These are phyloP conservation scores for Cryptus armator DNA, from an alignment of 2,888 invertebrate genomes.

Conservation along the genomic window DNA sequence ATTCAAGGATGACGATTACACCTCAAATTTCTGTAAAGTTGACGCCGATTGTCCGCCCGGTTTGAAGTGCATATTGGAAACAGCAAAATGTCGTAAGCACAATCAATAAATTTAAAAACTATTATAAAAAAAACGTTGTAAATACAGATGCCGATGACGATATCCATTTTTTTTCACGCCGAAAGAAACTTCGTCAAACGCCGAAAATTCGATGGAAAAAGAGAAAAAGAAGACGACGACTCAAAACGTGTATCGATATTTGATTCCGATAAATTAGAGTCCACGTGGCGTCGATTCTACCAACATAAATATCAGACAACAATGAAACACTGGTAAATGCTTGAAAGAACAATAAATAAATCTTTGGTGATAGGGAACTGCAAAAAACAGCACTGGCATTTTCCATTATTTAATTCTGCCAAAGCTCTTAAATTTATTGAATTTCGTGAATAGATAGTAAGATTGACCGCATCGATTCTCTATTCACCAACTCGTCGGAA, in stretches of 20 bases:
- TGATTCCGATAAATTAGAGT: not conserved
- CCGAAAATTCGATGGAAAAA: not conserved
- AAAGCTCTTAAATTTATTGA: constrained; percentile 4
- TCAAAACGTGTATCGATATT: not conserved
- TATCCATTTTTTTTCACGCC: not conserved
- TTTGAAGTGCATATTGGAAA: constrained; percentile 49
- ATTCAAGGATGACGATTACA: constrained; percentile 25
- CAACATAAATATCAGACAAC: not conserved
- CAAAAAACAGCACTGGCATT: not conserved
- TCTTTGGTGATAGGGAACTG: not conserved
- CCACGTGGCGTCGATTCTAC: not conserved
- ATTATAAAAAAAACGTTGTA: not conserved
- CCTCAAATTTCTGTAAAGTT: constrained; percentile 61
- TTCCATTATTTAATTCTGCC: not conserved
- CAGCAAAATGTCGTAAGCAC: constrained; percentile 37
- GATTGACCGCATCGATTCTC: not conserved
- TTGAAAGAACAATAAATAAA: constrained; percentile 27
- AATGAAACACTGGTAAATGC: not conserved
- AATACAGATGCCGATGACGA: constrained; percentile 14
- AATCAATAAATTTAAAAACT: not conserved
- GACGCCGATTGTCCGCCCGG: constrained; percentile 70
- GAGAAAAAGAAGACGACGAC: not conserved
- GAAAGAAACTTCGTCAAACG: not conserved
- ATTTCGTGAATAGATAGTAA: not conserved
- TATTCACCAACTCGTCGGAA: not conserved